Evolutionary conservation across 2,888 invertebrate genomes (phyloP), one percentile per base, ranked within the genome.

Genomic region (Dynastes maya): DNA sequence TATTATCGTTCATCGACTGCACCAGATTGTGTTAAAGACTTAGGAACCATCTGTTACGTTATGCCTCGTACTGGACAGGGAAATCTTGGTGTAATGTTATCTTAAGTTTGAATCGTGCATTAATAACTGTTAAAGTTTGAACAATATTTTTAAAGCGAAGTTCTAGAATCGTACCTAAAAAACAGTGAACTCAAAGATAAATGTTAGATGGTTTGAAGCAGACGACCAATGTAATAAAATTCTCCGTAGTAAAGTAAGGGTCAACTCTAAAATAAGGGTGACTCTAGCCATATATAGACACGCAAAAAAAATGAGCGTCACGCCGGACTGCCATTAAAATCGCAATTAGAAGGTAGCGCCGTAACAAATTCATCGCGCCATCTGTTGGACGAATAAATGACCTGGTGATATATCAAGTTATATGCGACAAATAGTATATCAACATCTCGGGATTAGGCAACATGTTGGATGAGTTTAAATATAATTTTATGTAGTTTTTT

Each of bases 311-410:
- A 67, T n/a, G 40, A 22, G 45, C 72, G 45, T 61, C 72, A 40
- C 45, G 27, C 72, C n/a, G 72, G 72, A 74, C 72, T 16, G 55
- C 61, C 61, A 74, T 74, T 61, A 74, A 74, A 74, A 63, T 40
- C 13, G 61, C 61, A 74, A 74, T 74, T 74, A 74, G 45, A 45
- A 40, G 27, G 72, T 29, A 45, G 27, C 45, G 72, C n/a, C 37
- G 37, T 68, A 68, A 68, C 68, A 68, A 68, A 68, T 68, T 68
- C 29, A 68, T 51, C 22, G 72, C 72, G 72, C 61, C 72, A 74
- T 74, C 72, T 74, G 72, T 27, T 45, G 61, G 45, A 29, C 55
- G 61, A 45, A 74, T 74, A 74, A 74, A 74, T 74, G 55, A 74
- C 32, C 40, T 32, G 22, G 45, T 5, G 68, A 51, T 29, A 68